A percentile compares a stretch with the other conserved stretches of the same genome.
These are phyloP conservation scores for Orestias chungarensis DNA, from an alignment of 2,797 vertebrate genomes.

Conservation along the genomic window DNA sequence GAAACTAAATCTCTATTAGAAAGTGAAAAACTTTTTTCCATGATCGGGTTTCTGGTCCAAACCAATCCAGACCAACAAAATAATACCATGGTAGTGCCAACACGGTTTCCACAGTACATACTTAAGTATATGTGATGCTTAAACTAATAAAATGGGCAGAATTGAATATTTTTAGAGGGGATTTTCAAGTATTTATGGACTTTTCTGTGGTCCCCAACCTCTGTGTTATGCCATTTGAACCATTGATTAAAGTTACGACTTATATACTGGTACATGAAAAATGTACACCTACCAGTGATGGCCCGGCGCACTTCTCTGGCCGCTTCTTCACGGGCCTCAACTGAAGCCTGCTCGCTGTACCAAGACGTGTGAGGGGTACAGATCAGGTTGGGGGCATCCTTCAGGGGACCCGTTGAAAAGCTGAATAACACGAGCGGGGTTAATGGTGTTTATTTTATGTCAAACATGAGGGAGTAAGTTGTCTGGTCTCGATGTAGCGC, in stretches of 20 bases:
- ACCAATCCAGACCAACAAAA: too few relatives aligned
- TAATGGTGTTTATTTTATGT: too few relatives aligned
- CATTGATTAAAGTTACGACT: not conserved
- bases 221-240: not conserved
- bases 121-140: not conserved
- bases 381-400: constrained; percentile 90
- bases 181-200: not conserved
- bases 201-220: not conserved
- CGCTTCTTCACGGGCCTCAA: constrained; percentile 89
- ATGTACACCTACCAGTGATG: constrained; percentile 82
- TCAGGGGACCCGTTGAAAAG: constrained; percentile 88
- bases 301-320: constrained; percentile 90
- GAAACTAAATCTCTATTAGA: too few relatives aligned
- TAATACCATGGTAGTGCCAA: not conserved
- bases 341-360: constrained; percentile 92
- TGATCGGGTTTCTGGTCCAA: too few relatives aligned
- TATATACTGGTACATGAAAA: not conserved
- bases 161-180: not conserved
- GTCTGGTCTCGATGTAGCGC: not conserved
- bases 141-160: not conserved
- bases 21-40: too few relatives aligned
- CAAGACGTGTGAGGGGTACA: constrained; percentile 91
- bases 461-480: not conserved
- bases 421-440: too few relatives aligned
- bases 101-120: not conserved